Evolutionary conservation across 1,140 invertebrate species (phyloP), one percentile per base, ranked within the genome.

Genomic region (Tyrophagus putrescentiae): DNA sequence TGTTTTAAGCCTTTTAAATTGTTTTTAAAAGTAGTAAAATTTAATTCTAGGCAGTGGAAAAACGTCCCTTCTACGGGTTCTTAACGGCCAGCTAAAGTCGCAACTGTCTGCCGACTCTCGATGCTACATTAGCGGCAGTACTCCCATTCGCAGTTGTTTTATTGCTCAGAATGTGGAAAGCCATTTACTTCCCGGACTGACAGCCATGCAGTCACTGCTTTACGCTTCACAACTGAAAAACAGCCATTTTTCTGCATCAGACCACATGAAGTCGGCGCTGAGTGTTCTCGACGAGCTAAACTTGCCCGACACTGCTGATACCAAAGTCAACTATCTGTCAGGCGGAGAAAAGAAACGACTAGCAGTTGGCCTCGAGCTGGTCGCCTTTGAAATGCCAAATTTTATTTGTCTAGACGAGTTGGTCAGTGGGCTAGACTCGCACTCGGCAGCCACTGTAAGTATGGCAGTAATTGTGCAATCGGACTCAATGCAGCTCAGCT

Each of bases 271-370:
- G 25, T 25, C 39, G 4, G 53, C 53, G 13, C 18, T 5, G 28
- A 56, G 16, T 3, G 3, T 56, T 11, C 23, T 56, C n/a, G 28
- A n/a, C 27, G 27, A 56, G 39, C 25, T 56, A 18, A 16, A 33
- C 16, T n/a, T 56, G 2, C 2, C 28, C 25, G 9, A 56, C 39
- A 56, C 28, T 11, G 31, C 31, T n/a, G 28, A 56, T 56, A 56
- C 53, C 13, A 29, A 18, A 34, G 53, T 34, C 4, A 23, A 7
- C 9, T 25, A 56, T 18, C 39, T 31, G 33, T 33, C 28, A 1
- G 53, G 53, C 27, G 53, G 53, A 13, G 28, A 56, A 56, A 31
- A 34, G 18, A 56, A 56, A 34, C 53, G 53, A 18, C 1, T 56
- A 11, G 53, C 53, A 33, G 13, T 56, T 13, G 53, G n/a, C 18